phyloP scores from a whole-genome alignment of 2,797 vertebrate genomes.

The Varecia variegata region DNA sequence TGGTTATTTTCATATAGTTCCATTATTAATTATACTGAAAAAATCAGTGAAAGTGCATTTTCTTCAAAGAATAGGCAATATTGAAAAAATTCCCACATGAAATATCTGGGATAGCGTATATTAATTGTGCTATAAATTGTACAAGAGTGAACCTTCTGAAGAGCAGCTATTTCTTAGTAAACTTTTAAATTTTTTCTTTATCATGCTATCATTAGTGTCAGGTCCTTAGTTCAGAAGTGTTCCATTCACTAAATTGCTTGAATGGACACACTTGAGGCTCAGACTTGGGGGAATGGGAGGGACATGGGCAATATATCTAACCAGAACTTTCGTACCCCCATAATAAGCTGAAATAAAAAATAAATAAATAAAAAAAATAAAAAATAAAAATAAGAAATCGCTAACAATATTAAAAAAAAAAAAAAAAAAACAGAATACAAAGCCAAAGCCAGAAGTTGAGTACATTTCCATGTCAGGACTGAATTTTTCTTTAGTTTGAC shows the following conservation, averaged over 20 bases:
- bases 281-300: too few relatives aligned
- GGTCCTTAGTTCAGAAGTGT: neutral
- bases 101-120: neutral
- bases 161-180: neutral
- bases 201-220: neutral
- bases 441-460: neutral
- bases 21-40: neutral
- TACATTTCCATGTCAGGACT: neutral
- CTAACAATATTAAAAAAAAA: too few relatives aligned
- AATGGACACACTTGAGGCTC: too few relatives aligned
- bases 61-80: neutral
- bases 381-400: too few relatives aligned
- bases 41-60: neutral
- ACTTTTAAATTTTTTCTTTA: neutral
- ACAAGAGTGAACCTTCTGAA: neutral
- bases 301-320: too few relatives aligned
- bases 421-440: neutral
- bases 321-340: too few relatives aligned
- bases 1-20: neutral
- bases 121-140: neutral
- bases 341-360: too few relatives aligned
- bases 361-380: too few relatives aligned
- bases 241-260: neutral
- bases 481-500: conserved; percentile 20
- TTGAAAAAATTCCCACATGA: neutral